Base-by-base conservation (phyloP, 2,888 invertebrate genomes). In the Temnothorax unifasciatus region DNA sequence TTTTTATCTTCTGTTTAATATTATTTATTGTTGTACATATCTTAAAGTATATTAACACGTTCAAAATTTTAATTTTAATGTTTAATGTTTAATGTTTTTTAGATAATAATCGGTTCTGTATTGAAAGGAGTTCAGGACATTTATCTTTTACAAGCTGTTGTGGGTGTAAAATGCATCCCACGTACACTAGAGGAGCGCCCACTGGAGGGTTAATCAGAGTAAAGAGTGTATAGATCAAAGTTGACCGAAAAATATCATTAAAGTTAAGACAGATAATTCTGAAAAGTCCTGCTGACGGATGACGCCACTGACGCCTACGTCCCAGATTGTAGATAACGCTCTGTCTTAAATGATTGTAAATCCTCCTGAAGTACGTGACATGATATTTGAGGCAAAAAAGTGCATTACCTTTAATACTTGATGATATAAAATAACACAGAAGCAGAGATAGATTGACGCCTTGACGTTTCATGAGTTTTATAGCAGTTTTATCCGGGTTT, bases 401-500 rank as follows among this genome's bases (percentile, higher is more conserved):
- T 66, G 34, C 54, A 8, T 68, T 66, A 54, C 15, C 25, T 34
- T 61, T 61, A 34, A 75, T 75, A n/a, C 4, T 25, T 47, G 25
- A 44, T 52, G n/a, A 18, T 73, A 21, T 41, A 66, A 77, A 68
- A 41, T 54, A 77, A 54, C 4, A 34, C 29, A 11, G 29, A 44
- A n/a, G 4, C 44, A 73, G 21, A 18, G 61, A 75, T 50, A 34
- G 18, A 61, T 75, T 47, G 29, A 61, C 18, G 74, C 34, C 61
- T n/a, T 47, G 34, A 61, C 47, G 29, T 34, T 61, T 61, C 47
- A n/a, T 61, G 41, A 75, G 34, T 61, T 75, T 61, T 61, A 61
- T 47, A 34, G 74, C 34, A 47, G 47, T 47, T 54, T 44, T 15
- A 9, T 6, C 29, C 29, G n/a, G n/a, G 18, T 29, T 68, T 9